phyloP scores from a whole-genome alignment of 2,113 vertebrate species.

The Thunnus maccoyii region DNA sequence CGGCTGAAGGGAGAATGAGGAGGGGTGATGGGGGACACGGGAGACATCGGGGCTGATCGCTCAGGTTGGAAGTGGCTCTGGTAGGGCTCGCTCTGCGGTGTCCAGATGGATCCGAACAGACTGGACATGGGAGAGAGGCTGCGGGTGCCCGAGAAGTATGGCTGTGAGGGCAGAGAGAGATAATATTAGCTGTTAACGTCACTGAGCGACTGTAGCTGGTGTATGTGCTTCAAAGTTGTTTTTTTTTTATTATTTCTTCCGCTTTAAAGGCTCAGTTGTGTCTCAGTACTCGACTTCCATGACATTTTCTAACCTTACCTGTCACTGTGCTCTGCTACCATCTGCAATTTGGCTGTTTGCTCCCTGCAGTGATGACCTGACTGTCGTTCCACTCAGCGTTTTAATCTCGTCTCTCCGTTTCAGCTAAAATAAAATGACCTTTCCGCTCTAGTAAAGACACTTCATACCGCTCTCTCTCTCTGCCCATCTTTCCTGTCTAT shows the following conservation, averaged over 20 bases:
- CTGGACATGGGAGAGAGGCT: slow-evolving; percentile 99
- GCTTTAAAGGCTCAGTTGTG: too few species aligned
- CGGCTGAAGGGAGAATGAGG: slow-evolving; percentile 85
- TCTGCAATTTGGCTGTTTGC: not conserved
- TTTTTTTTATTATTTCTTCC: too few species aligned
- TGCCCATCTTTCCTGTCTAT: not conserved
- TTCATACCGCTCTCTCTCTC: not conserved
- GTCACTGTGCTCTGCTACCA: slow-evolving; percentile 20
- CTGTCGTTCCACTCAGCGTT: not conserved
- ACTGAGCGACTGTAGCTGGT: not conserved
- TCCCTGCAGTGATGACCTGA: slow-evolving; percentile 18
- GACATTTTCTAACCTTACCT: slow-evolving; percentile 18
- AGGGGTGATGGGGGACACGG: slow-evolving; percentile 86
- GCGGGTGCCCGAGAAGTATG: slow-evolving; percentile 96
- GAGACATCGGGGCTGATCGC: slow-evolving; percentile 83
- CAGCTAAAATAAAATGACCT: slow-evolving; percentile 27
- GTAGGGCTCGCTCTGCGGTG: slow-evolving; percentile 93
- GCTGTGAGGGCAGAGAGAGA: slow-evolving; percentile 76
- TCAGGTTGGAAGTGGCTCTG: slow-evolving; percentile 90
- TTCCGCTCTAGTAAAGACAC: not conserved
- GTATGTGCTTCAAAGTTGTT: not conserved
- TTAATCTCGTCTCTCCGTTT: not conserved
- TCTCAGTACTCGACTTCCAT: not conserved
- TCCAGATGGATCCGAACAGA: slow-evolving; percentile 99
- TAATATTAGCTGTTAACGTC: not conserved